Conservation (phyloP, 2,888 invertebrate genomes). For the Zele albiditarsus region DNA sequence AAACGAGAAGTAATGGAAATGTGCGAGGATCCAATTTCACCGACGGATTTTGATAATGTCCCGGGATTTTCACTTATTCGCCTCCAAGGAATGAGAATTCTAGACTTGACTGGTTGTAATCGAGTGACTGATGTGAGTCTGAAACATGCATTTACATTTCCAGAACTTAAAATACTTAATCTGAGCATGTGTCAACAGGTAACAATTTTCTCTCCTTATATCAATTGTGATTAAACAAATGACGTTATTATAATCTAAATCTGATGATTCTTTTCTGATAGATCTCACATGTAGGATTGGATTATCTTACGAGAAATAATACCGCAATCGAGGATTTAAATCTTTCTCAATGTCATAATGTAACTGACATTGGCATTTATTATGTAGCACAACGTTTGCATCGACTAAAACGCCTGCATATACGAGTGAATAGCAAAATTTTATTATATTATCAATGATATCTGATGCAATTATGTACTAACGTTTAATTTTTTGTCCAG, state of each 20-base stretch:
- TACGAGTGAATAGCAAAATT: slow-evolving; percentile 73
- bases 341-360: slow-evolving; percentile 80
- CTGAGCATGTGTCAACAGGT: slow-evolving; percentile 80
- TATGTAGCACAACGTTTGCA: slow-evolving; percentile 72
- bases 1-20: slow-evolving; percentile 79
- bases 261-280: slow-evolving; percentile 59
- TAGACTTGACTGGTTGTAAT: slow-evolving; percentile 81
- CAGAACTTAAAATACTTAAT: slow-evolving; percentile 78
- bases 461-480: slow-evolving; percentile 5
- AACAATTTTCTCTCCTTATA: background rate
- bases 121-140: slow-evolving; percentile 83
- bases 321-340: slow-evolving; percentile 81
- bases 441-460: slow-evolving; percentile 3
- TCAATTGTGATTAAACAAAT: background rate
- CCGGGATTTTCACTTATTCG: slow-evolving; percentile 57
- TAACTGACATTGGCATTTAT: slow-evolving; percentile 79
- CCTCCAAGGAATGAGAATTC: slow-evolving; percentile 74
- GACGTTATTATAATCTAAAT: background rate
- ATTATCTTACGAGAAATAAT: slow-evolving; percentile 79
- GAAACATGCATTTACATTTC: slow-evolving; percentile 80
- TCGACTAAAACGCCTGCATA: slow-evolving; percentile 76
- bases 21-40: slow-evolving; percentile 75
- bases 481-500: slow-evolving; percentile 70
- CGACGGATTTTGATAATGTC: slow-evolving; percentile 44
- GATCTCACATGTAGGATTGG: slow-evolving; percentile 79